Conservation (phyloP, 2,797 vertebrate species). For the Semotilus atromaculatus region DNA sequence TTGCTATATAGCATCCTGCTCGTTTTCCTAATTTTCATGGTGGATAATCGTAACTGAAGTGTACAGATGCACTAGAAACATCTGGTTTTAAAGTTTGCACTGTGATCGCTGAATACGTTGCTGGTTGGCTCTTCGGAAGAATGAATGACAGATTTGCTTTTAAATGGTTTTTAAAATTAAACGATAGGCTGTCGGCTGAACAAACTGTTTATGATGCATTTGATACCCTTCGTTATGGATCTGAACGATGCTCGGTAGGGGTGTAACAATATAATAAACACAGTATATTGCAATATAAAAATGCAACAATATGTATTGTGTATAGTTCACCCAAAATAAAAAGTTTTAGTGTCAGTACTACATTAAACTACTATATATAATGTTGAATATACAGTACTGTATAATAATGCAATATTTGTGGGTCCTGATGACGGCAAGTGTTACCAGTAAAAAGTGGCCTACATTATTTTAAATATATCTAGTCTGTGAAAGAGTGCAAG, state of each 20-base stretch:
- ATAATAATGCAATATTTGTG: no score
- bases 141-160: slow-evolving; percentile 11
- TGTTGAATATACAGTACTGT: no score
- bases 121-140: slow-evolving; percentile 6
- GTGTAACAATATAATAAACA: no score
- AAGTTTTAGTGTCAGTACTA: no score
- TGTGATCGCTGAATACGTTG: slow-evolving; percentile 55
- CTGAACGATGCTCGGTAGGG: neutral
- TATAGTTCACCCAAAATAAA: no score
- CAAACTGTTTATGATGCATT: slow-evolving; percentile 2
- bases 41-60: slow-evolving; percentile 68
- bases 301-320: no score
- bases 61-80: slow-evolving; percentile 72
- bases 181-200: neutral
- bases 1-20: neutral
- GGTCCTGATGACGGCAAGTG: no score
- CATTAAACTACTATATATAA: no score
- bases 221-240: neutral
- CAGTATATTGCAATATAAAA: no score
- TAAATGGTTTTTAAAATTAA: slow-evolving; percentile 33
- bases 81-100: slow-evolving; percentile 73
- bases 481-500: no score
- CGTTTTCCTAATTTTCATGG: slow-evolving; percentile 62
- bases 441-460: no score
- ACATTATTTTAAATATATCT: no score